A percentile compares a stretch with the other conserved stretches of the same genome.
Evolutionary conservation across 2,797 vertebrate genomes (phyloP).

Genomic region (Apodemus agrarius): DNA sequence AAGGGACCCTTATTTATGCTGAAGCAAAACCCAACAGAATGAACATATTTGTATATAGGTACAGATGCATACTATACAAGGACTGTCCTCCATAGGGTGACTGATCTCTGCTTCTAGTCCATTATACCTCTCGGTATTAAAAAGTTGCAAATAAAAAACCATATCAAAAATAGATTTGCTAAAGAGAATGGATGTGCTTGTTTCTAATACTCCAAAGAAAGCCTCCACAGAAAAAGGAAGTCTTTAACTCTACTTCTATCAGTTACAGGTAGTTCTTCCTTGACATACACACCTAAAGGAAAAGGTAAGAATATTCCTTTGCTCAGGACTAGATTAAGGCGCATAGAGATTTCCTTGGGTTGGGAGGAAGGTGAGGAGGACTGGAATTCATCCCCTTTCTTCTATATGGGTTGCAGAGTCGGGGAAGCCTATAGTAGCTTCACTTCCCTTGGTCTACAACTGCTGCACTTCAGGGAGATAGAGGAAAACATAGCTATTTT

Average conservation of each 20-base stretch:
- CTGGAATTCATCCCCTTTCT: not conserved
- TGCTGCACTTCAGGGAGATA: not conserved
- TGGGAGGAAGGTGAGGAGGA: not conserved
- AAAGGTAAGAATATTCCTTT: not conserved
- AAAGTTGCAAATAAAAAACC: conserved; percentile 37
- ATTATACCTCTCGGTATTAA: conserved; percentile 19
- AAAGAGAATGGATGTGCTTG: conserved; percentile 50
- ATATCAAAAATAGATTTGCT: conserved; percentile 36
- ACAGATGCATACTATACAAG: not conserved
- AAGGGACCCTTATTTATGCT: not conserved
- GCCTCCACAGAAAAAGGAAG: conserved; percentile 36
- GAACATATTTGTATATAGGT: not conserved
- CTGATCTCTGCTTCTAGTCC: conserved; percentile 12
- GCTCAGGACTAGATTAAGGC: not conserved
- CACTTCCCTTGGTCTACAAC: conserved; percentile 16
- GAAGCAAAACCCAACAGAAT: conserved; percentile 27
- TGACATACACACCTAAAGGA: not conserved
- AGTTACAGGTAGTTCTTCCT: not conserved
- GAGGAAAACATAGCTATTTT: conserved; percentile 1
- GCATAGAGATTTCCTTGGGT: not conserved
- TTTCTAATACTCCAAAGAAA: conserved; percentile 54
- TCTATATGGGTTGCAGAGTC: not conserved
- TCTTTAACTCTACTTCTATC: conserved; percentile 6
- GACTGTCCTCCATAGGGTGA: not conserved
- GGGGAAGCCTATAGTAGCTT: not conserved